Evolutionary conservation across 1,140 invertebrate species (phyloP).

Genomic region (Hirudo medicinalis): DNA sequence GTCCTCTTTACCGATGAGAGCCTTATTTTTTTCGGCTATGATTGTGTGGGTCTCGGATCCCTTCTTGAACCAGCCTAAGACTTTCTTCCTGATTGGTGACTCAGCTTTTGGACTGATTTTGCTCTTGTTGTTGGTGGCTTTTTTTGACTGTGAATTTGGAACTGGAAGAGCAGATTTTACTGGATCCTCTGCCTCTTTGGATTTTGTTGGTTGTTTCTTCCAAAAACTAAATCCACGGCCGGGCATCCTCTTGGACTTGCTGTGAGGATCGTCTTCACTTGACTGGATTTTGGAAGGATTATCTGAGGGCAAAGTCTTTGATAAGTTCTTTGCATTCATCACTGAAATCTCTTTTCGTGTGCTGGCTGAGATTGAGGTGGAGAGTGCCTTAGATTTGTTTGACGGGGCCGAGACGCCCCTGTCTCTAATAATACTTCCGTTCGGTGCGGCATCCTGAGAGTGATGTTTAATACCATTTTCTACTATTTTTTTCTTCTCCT

Average conservation of each 20-base stretch:
- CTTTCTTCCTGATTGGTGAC: constrained; percentile 29
- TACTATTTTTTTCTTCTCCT: constrained; percentile 4
- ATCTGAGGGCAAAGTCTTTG: too few species aligned
- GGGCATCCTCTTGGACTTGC: neutral
- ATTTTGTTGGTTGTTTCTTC: constrained; percentile 48
- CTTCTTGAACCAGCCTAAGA: constrained; percentile 17
- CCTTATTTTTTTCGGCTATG: constrained; percentile 24
- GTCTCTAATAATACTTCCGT: neutral
- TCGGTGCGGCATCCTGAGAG: neutral
- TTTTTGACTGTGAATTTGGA: constrained; percentile 13
- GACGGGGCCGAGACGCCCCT: neutral
- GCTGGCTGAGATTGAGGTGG: neutral
- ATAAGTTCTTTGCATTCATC: neutral
- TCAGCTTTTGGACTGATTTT: constrained; percentile 37
- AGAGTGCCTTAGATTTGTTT: neutral
- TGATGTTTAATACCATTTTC: neutral
- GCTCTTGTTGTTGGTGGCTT: constrained; percentile 35
- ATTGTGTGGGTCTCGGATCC: constrained; percentile 22
- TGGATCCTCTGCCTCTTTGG: constrained; percentile 43
- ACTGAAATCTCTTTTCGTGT: neutral
- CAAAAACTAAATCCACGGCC: neutral
- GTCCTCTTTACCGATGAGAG: neutral
- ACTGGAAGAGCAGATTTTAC: constrained; percentile 35
- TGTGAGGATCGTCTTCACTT: neutral
- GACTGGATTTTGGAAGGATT: too few species aligned